phyloP scores from a whole-genome alignment of 1,140 invertebrate species.

The Teleopsis dalmanni region DNA sequence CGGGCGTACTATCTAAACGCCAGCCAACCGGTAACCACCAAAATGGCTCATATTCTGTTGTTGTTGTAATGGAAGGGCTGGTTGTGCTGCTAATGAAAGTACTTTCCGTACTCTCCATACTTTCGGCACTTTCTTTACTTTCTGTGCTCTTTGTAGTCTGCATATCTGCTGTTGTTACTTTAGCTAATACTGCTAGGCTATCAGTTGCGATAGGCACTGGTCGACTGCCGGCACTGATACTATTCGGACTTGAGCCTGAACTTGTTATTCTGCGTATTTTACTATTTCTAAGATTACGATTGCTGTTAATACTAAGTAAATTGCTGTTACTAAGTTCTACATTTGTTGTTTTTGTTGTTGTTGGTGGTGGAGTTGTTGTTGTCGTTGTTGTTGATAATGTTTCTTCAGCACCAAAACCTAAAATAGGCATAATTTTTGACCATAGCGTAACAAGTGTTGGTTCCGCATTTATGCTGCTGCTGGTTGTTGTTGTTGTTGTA shows the following conservation, averaged over 20 bases:
- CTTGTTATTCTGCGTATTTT: constrained; percentile 32
- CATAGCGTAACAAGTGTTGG: constrained; percentile 6
- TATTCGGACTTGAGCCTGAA: constrained; percentile 3
- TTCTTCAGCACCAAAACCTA: not conserved
- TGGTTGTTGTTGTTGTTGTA: constrained; percentile 11
- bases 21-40: constrained; percentile 32
- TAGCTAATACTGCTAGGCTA: constrained; percentile 8
- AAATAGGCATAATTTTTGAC: constrained; percentile 14
- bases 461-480: constrained; percentile 7
- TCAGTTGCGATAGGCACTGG: not conserved
- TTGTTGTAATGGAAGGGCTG: not conserved
- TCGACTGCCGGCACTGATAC: not conserved
- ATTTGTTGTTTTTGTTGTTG: not conserved
- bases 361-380: constrained; percentile 7
- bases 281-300: constrained; percentile 32
- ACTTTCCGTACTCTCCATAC: constrained; percentile 2
- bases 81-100: not conserved
- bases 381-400: not conserved
- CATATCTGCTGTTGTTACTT: constrained; percentile 12
- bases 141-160: constrained; percentile 2
- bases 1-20: constrained; percentile 27
- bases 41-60: constrained; percentile 17
- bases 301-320: not conserved
- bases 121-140: constrained; percentile 10
- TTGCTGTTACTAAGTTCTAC: not conserved